These are phyloP conservation scores for Dasysyrphus albostriatus DNA, from an alignment of 2,888 invertebrate species.

Conservation along the genomic window DNA sequence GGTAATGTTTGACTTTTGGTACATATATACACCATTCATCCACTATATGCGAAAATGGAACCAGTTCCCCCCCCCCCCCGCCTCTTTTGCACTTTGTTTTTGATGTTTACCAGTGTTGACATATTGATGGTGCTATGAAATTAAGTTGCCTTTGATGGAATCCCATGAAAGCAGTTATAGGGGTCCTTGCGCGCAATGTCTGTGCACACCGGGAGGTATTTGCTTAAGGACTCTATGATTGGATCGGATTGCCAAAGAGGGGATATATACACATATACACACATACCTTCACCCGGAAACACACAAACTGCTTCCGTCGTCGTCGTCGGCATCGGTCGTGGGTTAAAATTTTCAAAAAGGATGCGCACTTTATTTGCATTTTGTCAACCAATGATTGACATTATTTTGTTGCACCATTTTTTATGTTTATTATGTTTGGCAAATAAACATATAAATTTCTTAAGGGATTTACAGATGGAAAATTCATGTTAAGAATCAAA, in stretches of 20 bases:
- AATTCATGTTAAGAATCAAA: slow-evolving; percentile 22
- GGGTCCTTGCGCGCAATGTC: slow-evolving; percentile 36
- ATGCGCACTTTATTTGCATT: slow-evolving; percentile 41
- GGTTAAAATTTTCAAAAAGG: slow-evolving; percentile 29
- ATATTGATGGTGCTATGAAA: slow-evolving; percentile 73
- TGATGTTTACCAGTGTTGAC: slow-evolving; percentile 72
- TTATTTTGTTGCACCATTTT: slow-evolving; percentile 37
- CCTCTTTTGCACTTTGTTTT: slow-evolving; percentile 61
- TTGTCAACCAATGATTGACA: slow-evolving; percentile 28
- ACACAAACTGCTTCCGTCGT: slow-evolving; percentile 10
- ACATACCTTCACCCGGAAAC: no score
- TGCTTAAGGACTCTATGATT: slow-evolving; percentile 68
- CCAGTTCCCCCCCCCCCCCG: neutral
- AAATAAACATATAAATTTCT: slow-evolving; percentile 26
- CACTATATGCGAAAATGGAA: neutral
- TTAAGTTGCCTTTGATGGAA: slow-evolving; percentile 70
- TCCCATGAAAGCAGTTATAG: slow-evolving; percentile 39
- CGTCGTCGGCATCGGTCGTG: no score
- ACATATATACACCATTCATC: neutral
- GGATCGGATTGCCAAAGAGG: slow-evolving; percentile 59
- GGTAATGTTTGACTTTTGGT: slow-evolving; percentile 64
- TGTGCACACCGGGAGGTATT: slow-evolving; percentile 55
- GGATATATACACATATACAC: neutral
- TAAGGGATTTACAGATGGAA: neutral
- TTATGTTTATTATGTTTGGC: slow-evolving; percentile 30